These are phyloP conservation scores for Oceanodroma leucorhoa DNA, from an alignment of 2,797 vertebrate genomes.

Conservation along the genomic window DNA sequence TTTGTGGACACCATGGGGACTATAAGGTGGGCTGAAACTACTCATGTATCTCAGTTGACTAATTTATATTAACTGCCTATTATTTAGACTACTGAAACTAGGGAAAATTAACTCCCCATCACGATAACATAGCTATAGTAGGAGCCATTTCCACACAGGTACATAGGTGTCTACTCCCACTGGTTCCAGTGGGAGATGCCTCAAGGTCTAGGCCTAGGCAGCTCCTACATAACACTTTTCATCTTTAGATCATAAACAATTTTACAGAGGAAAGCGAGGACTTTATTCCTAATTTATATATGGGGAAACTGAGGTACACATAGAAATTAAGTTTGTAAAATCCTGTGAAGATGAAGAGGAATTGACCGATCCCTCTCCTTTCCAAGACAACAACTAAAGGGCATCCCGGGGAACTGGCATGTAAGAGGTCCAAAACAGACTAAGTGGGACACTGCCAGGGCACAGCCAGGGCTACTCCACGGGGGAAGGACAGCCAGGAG, in stretches of 20 bases:
- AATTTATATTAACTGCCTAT: slow-evolving; percentile 42
- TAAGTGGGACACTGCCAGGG: not conserved
- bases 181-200: not conserved
- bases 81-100: not conserved
- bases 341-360: not conserved
- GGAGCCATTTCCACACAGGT: not conserved
- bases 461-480: not conserved
- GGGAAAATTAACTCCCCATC: not conserved
- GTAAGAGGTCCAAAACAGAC: not conserved
- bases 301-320: not conserved
- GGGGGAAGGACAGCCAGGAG: not conserved
- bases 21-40: slow-evolving; percentile 31
- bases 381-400: not conserved
- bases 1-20: slow-evolving; percentile 13
- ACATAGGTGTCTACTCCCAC: not conserved
- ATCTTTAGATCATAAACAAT: not conserved
- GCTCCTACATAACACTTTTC: not conserved
- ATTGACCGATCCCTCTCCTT: not conserved
- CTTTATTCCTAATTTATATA: not conserved
- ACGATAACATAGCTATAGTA: not conserved
- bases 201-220: not conserved
- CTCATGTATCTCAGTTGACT: slow-evolving; percentile 19
- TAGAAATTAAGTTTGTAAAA: not conserved
- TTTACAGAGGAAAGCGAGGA: not conserved
- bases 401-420: not conserved